Evolutionary conservation across 2,888 invertebrate genomes (phyloP), one percentile per base, ranked within the genome.

Genomic region (Campoletis raptor): DNA sequence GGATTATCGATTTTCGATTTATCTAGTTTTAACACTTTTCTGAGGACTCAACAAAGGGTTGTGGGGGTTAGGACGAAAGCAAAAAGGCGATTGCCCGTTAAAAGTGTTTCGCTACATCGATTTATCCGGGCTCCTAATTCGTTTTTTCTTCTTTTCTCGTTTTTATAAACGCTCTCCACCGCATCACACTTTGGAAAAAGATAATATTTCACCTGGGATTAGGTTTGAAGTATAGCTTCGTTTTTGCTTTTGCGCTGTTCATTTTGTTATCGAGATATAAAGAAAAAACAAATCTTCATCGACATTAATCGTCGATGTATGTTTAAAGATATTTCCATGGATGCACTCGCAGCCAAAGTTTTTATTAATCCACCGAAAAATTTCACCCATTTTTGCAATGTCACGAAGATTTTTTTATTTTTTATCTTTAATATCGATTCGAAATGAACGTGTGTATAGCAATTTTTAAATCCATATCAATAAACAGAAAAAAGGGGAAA

Each of bases 1-100:
- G 85, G 76, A 81, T 89, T 89, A 90, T 91, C 87, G 91, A 87
- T 90, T 91, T 90, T 90, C 91, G 90, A 90, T 91, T 91, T 89
- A 85, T 82, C 74, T 87, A 61, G 81, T 82, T 83, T 86, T 64
- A 81, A 88, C 89, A 84, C 89, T 88, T 87, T 84, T 72, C 79
- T 18, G 40, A 69, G n/a, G 45, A 45, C 61, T 67, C 67, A 52
- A 84, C 61, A 57, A 66, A 77, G 36, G 76, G 37, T 66, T 66
- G 77, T n/a, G 72, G 72, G 24, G 40, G 30, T 18, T 24, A 30
- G 30, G 61, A 61, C 24, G 54, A 57, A 54, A 83, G n/a, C 15
- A 64, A 15, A 52, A 78, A 81, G 57, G 36, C 30, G 37, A 66
- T 66, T 66, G 54, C 66, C 36, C 72, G 72, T 52, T 64, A 37